Conservation (phyloP, 1,140 invertebrate species). For the silkworm (Bombyx mori) region DNA sequence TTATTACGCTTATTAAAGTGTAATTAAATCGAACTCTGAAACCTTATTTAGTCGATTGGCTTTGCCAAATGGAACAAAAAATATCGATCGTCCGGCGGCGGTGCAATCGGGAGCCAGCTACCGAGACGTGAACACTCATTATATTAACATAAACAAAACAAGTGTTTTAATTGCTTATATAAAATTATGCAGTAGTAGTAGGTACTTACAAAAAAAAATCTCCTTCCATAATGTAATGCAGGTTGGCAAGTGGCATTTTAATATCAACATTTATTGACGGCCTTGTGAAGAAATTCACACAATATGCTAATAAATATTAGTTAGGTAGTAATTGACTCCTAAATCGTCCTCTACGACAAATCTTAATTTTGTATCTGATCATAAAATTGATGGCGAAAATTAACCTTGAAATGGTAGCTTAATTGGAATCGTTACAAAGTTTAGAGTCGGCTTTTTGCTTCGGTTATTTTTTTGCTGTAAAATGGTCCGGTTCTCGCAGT, state of each 20-base stretch:
- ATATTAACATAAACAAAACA: constrained; percentile 28
- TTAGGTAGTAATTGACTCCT: constrained; percentile 20
- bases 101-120: neutral
- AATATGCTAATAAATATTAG: constrained; percentile 20
- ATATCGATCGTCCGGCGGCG: constrained; percentile 9
- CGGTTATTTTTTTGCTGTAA: constrained; percentile 25
- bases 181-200: constrained; percentile 19
- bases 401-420: constrained; percentile 11
- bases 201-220: neutral
- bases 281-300: constrained; percentile 4
- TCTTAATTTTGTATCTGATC: constrained; percentile 14
- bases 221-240: neutral
- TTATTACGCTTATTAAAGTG: constrained; percentile 43
- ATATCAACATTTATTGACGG: constrained; percentile 35
- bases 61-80: constrained; percentile 42
- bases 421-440: constrained; percentile 10
- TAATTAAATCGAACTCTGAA: constrained; percentile 43
- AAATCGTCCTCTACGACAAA: constrained; percentile 18
- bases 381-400: constrained; percentile 14
- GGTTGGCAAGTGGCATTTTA: constrained; percentile 9
- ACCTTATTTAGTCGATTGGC: constrained; percentile 36
- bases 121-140: constrained; percentile 15
- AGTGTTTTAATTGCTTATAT: constrained; percentile 31
- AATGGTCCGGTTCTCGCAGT: constrained; percentile 15
- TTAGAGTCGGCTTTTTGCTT: constrained; percentile 12